Evolutionary conservation across 2,888 invertebrate genomes (phyloP).

Genomic region (Mellilla xanthometata): DNA sequence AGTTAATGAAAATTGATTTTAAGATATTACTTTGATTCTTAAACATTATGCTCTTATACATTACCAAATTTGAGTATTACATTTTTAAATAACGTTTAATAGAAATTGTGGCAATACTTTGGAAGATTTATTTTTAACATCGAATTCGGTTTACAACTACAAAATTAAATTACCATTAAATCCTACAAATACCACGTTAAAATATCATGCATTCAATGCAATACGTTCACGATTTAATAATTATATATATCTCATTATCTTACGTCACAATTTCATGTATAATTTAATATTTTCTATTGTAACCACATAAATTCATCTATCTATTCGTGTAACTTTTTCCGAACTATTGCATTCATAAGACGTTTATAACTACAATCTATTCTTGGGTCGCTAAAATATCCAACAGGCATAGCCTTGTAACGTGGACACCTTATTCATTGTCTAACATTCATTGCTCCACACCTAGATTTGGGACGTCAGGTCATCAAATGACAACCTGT

Average conservation of each 20-base stretch:
- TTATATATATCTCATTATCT: slow-evolving; percentile 42
- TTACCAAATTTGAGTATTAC: slow-evolving; percentile 49
- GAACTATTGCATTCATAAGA: slow-evolving; percentile 69
- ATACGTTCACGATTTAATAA: slow-evolving; percentile 31
- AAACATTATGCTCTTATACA: slow-evolving; percentile 34
- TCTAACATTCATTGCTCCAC: slow-evolving; percentile 32
- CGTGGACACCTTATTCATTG: slow-evolving; percentile 24
- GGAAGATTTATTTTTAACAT: slow-evolving; percentile 68
- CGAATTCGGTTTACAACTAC: slow-evolving; percentile 69
- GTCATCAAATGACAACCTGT: no score
- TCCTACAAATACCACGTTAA: slow-evolving; percentile 41
- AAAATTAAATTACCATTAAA: slow-evolving; percentile 39
- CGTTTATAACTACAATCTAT: slow-evolving; percentile 38
- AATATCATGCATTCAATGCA: slow-evolving; percentile 67
- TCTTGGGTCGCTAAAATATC: slow-evolving; percentile 27
- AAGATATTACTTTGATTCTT: slow-evolving; percentile 18
- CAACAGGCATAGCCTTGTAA: slow-evolving; percentile 6
- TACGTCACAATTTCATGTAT: slow-evolving; percentile 53
- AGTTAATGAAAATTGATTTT: slow-evolving; percentile 17
- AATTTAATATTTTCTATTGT: slow-evolving; percentile 59
- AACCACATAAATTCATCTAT: slow-evolving; percentile 72
- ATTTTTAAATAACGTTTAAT: slow-evolving; percentile 43
- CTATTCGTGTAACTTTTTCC: slow-evolving; percentile 44
- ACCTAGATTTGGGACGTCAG: no score
- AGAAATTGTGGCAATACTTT: slow-evolving; percentile 73